A percentile compares a stretch with the other conserved stretches of the same genome.
These are phyloP conservation scores for Aphrocallistes beatrix DNA, from an alignment of 37 sponge, comb jelly and placozoan species.

Conservation along the genomic window DNA sequence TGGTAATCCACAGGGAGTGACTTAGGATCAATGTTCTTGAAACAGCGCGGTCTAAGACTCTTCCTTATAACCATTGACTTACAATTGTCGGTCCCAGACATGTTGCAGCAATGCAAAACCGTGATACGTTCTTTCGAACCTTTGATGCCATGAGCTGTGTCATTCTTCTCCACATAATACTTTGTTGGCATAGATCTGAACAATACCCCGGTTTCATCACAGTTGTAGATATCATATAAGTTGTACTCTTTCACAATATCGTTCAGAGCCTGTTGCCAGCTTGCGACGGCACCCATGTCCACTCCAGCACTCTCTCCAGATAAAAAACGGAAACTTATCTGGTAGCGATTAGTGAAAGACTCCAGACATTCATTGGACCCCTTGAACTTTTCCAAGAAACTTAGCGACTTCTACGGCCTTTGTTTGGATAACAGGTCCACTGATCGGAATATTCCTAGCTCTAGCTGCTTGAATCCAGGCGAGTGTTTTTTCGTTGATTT, in stretches of 20 bases:
- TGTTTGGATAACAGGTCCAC: background rate
- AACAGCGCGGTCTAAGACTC: background rate
- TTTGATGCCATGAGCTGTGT: background rate
- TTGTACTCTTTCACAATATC: background rate
- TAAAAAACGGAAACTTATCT: background rate
- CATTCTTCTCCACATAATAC: background rate
- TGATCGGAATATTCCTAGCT: background rate
- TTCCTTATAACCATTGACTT: background rate
- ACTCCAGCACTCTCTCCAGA: background rate
- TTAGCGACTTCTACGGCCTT: background rate
- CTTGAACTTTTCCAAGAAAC: background rate
- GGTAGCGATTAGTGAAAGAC: background rate
- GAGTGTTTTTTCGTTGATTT: background rate
- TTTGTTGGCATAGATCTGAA: background rate
- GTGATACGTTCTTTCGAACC: background rate
- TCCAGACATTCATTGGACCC: background rate
- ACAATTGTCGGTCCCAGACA: background rate
- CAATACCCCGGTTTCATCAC: background rate
- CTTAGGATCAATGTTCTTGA: background rate
- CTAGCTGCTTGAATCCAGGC: background rate
- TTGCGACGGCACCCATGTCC: background rate
- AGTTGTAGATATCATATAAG: background rate
- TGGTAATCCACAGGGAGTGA: background rate
- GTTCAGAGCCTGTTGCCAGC: background rate
- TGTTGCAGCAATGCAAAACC: background rate